Percentiles rank a stretch among this genome's conserved stretches.
phyloP scores from a whole-genome alignment of 2,113 vertebrate species.

The Lophura nycthemera region DNA sequence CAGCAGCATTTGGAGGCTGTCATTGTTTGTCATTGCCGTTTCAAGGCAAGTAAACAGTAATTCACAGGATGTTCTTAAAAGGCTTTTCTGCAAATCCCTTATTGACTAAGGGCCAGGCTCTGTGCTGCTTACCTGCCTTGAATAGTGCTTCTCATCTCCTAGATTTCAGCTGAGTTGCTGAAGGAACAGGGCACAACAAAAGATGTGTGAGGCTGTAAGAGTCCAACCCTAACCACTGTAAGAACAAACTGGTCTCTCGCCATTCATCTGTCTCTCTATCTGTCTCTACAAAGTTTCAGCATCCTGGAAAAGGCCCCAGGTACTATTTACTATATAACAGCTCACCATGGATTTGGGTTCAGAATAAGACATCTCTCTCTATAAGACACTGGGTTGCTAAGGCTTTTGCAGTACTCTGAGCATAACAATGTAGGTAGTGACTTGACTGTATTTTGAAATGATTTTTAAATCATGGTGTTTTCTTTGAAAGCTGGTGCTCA shows the following conservation, averaged over 20 bases:
- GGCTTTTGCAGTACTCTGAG: neutral
- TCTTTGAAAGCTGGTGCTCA: neutral
- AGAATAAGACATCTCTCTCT: neutral
- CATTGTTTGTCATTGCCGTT: constrained; percentile 22
- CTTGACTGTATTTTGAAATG: neutral
- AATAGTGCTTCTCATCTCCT: constrained; percentile 2
- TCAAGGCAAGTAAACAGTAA: constrained; percentile 37
- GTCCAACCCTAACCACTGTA: neutral
- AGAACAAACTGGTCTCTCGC: neutral
- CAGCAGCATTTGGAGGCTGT: neutral
- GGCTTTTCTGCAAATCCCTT: constrained; percentile 32
- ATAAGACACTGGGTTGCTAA: neutral
- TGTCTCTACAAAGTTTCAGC: neutral
- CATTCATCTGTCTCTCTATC: neutral
- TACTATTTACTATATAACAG: neutral
- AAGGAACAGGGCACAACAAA: neutral
- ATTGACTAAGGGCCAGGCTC: constrained; percentile 2
- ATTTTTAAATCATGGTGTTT: neutral
- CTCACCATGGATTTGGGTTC: neutral
- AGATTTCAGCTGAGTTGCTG: neutral
- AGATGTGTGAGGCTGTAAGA: neutral
- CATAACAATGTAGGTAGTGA: accelerated
- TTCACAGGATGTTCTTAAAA: constrained; percentile 1
- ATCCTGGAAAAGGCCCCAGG: neutral
- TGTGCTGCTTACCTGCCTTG: constrained; percentile 34